phyloP scores from a whole-genome alignment of 2,888 invertebrate genomes.

The Aquatica leii region DNA sequence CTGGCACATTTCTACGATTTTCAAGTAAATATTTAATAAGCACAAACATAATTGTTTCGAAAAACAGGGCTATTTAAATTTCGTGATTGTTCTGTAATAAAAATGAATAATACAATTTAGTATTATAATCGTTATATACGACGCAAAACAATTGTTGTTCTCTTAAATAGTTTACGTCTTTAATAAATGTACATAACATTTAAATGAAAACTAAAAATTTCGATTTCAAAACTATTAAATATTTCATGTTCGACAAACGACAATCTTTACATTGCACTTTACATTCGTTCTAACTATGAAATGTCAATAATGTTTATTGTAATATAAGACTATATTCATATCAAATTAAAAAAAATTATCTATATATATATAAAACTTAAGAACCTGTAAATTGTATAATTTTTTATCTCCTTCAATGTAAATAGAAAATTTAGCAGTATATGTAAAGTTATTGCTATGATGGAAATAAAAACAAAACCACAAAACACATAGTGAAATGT shows the following conservation, averaged over 20 bases:
- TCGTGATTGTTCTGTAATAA: too few relatives aligned
- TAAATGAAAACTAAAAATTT: conserved; percentile 13
- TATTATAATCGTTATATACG: conserved; percentile 14
- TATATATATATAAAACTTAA: conserved; percentile 30
- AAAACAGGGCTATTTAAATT: too few relatives aligned
- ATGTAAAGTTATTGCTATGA: conserved; percentile 27
- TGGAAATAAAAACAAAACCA: conserved; percentile 24
- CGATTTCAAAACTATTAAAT: conserved; percentile 19
- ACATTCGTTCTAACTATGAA: conserved; percentile 33
- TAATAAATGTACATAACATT: conserved; percentile 20
- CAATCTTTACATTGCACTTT: conserved; percentile 55
- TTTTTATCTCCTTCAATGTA: conserved; percentile 38
- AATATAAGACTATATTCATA: conserved; percentile 38
- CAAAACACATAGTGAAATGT: conserved; percentile 29
- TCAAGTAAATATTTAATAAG: too few relatives aligned
- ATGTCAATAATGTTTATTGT: conserved; percentile 39
- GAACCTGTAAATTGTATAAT: conserved; percentile 38
- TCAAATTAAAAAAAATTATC: conserved; percentile 35
- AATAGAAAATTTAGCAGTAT: conserved; percentile 31
- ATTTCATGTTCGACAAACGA: conserved; percentile 51
- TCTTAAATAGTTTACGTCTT: conserved; percentile 23
- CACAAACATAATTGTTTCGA: too few relatives aligned
- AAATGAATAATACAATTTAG: conserved; percentile 1
- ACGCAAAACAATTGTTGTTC: conserved; percentile 21
- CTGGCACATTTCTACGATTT: too few relatives aligned